Evolutionary conservation across 2,113 vertebrate genomes (phyloP), one percentile per base, ranked within the genome.

Genomic region (Anguilla japonica): DNA sequence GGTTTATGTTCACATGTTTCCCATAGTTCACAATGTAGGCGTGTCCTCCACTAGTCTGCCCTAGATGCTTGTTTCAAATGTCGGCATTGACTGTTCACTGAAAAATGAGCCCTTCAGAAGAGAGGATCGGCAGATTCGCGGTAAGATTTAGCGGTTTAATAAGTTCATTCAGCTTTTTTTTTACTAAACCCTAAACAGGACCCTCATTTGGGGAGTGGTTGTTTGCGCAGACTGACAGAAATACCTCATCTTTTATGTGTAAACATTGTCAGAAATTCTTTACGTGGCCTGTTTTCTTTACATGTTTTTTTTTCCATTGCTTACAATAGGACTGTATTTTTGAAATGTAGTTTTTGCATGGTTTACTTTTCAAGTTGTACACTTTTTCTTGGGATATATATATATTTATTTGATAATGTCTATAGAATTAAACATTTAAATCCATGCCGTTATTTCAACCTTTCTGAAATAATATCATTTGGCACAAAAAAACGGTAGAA

Each of bases 1-100:
- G 88, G 89, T 46, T 86, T 84, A 11, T 2, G 50, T 13, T 1
- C 5, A n/a, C 0, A 46, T n/a, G 87, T 88, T 60, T 34, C n/a
- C 26, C 71, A 22, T 4, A 83, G 5, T 46, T 46, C 43, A 46
- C 43, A 29, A 41, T 83, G 80, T 46, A 2, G 84, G 88, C 43
- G 85, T 89, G 87, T 39, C 87, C 78, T 50, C 26, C 41, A 79
- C 34, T 56, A 13, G 29, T 18, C 81, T 5, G 5, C 40, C 39
- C 79, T 26, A 26, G 79, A 81, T 7, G 40, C 79, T 41, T 20
- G 79, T 1, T 82, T 43, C 22, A 41, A 26, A 43, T 34, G 5
- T 34, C n/a, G 6, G 71, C 34, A n/a, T 13, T 75, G n/a, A 34
- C 26, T 75, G 11, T n/a, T 29, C 26, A 75, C 8, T 75, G 71